Evolutionary conservation across 64 coral and sea anemone genomes (phyloP), one percentile per base, ranked within the genome.

Genomic region (Hydrozoanthus tunicans): DNA sequence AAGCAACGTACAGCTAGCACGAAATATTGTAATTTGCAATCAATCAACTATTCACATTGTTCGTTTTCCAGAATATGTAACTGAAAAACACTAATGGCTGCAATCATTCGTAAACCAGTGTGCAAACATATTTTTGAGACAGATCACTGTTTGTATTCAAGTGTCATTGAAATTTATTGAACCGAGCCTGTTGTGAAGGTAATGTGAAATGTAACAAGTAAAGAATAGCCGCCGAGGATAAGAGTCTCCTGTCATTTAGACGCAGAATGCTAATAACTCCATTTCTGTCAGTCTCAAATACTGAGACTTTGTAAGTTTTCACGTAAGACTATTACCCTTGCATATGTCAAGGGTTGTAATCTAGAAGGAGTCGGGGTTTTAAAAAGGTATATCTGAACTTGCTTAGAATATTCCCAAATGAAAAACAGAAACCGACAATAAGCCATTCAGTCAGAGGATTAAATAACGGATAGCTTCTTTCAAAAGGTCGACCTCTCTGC

Each of bases 11-110:
- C 64, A 86, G 70, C 56, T 27, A 24, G 9, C n/a, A 51, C 17
- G 14, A 86, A 11, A 72, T 69, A 10, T 10, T 72, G 70, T 86
- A 66, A 73, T 72, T 59, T 32, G 60, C 17, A 71, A 56, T 88
- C 84, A 88, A 88, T 56, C 70, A 88, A 60, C 54, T 54, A 73
- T 73, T 75, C 80, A 59, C n/a, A 55, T 10, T 86, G 58, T 73
- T 51, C 58, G 66, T 59, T 75, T 74, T 75, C 73, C 59, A 59
- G 73, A 11, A 73, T 13, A 60, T 88, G 68, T 88, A 56, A 74
- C 70, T 56, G 63, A 86, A 59, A 56, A 88, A 60, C 56, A 26
- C 68, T 51, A 75, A 88, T 59, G 13, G 83, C 73, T 88, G 74
- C 53, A 5, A 43, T 82, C 77, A 79, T 15, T 79, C 65, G 80